These are phyloP conservation scores for Nesoenas mayeri DNA, from an alignment of 2,113 vertebrate species.

Conservation along the genomic window DNA sequence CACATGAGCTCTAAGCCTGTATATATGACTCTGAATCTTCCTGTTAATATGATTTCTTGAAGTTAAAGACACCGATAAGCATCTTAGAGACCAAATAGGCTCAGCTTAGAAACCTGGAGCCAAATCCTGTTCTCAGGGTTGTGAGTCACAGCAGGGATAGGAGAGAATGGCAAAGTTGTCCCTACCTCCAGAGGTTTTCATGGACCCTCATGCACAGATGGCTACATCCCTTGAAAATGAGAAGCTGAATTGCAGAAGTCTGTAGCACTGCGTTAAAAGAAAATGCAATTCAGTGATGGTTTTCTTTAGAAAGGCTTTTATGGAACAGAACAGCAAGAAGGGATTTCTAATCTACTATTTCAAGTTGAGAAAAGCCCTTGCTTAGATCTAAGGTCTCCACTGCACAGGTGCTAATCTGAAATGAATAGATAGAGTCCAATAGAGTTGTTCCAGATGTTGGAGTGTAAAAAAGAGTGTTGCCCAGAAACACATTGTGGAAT, in stretches of 20 bases:
- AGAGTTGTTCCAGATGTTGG: not conserved
- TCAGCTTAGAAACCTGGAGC: not conserved
- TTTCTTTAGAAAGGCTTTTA: not conserved
- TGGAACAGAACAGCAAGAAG: not conserved
- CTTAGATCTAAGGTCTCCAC: not conserved
- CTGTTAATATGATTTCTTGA: not conserved
- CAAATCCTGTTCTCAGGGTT: not conserved
- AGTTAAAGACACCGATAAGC: not conserved
- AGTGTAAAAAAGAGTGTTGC: not conserved
- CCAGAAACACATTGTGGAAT: not conserved
- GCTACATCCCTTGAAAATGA: not conserved
- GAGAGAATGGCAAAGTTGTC: not conserved
- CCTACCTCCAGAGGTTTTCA: rapidly evolving
- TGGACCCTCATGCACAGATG: not conserved
- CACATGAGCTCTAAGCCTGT: not conserved
- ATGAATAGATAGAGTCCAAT: not conserved
- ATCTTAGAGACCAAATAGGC: not conserved
- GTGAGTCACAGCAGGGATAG: rapidly evolving
- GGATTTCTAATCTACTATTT: not conserved
- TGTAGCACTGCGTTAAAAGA: not conserved
- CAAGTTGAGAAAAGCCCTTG: not conserved
- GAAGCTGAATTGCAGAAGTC: not conserved
- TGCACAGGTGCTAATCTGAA: not conserved
- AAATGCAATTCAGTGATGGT: not conserved
- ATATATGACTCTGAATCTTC: not conserved